These are phyloP conservation scores for Apteryx owenii DNA, from an alignment of 2,113 vertebrate species.

Conservation along the genomic window DNA sequence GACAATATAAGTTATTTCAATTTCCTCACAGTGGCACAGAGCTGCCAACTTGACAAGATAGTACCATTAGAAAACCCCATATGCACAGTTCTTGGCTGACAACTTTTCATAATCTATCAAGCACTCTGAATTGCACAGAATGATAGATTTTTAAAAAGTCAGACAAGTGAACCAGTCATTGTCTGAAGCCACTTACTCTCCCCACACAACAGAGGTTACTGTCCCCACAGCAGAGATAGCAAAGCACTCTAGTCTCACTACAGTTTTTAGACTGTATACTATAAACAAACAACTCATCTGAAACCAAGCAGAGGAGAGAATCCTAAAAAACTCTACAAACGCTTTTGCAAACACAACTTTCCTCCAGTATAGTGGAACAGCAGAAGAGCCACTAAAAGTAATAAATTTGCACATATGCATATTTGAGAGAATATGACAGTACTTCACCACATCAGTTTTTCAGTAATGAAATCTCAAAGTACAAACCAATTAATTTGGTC, in stretches of 20 bases:
- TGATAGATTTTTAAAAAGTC: not conserved
- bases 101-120: not conserved
- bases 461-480: not conserved
- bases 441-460: not conserved
- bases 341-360: not conserved
- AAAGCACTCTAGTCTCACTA: not conserved
- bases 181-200: not conserved
- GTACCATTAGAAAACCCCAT: not conserved
- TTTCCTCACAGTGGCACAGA: not conserved
- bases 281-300: not conserved
- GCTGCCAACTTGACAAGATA: not conserved
- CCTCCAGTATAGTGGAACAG: not conserved
- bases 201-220: not conserved
- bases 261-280: not conserved
- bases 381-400: not conserved
- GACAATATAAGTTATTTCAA: not conserved
- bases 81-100: not conserved
- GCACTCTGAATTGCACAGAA: not conserved
- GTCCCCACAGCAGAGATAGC: not conserved
- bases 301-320: not conserved
- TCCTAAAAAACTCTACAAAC: not conserved
- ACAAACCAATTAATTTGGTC: not conserved
- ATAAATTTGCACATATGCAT: not conserved
- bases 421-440: not conserved
- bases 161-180: not conserved